These are phyloP conservation scores for Micrasema minimum DNA, from an alignment of 1,140 invertebrate species.

Conservation along the genomic window DNA sequence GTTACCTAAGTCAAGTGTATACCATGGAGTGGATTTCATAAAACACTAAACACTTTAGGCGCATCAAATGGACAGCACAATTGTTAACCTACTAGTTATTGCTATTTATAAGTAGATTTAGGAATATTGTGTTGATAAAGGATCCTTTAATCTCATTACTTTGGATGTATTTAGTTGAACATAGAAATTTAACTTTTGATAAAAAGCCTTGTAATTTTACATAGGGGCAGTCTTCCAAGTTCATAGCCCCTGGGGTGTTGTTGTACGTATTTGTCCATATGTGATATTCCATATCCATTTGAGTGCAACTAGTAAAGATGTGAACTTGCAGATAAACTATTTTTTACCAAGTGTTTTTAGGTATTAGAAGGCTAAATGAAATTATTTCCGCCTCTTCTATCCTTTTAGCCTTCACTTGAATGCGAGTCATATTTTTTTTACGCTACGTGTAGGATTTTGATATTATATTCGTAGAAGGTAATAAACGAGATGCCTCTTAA, in stretches of 20 bases:
- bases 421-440: constrained; percentile 35
- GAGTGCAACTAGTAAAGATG: constrained; percentile 23
- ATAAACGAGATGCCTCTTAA: constrained; percentile 34
- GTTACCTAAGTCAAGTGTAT: constrained; percentile 50
- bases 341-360: constrained; percentile 14
- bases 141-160: constrained; percentile 45
- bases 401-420: constrained; percentile 26
- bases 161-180: constrained; percentile 51
- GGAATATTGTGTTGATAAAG: constrained; percentile 28
- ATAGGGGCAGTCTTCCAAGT: constrained; percentile 53
- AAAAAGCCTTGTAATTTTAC: constrained; percentile 48
- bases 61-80: constrained; percentile 54
- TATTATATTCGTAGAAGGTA: constrained; percentile 46
- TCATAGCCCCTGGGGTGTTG: constrained; percentile 57
- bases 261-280: constrained; percentile 41
- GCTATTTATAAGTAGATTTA: constrained; percentile 42
- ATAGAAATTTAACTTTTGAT: constrained; percentile 45
- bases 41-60: constrained; percentile 44
- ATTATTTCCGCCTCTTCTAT: constrained; percentile 25
- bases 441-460: constrained; percentile 38
- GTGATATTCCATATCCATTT: constrained; percentile 42
- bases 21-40: constrained; percentile 40
- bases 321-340: constrained; percentile 32
- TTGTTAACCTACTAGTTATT: constrained; percentile 48
- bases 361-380: constrained; percentile 20